Evolutionary conservation across 2,888 invertebrate genomes (phyloP).

Genomic region (Hesperia comma): DNA sequence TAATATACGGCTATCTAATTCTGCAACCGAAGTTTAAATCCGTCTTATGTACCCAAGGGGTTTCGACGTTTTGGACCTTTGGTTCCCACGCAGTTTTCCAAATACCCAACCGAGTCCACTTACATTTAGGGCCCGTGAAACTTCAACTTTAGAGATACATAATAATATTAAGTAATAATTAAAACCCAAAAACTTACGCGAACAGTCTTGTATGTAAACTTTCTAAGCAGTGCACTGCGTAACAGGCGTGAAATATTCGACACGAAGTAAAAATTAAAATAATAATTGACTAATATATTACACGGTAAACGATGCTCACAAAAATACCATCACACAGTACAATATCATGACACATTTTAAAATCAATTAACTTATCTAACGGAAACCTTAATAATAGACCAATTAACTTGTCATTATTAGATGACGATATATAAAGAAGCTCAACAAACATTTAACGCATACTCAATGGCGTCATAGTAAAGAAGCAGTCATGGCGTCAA

Average conservation of each 20-base stretch:
- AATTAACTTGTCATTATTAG: constrained; percentile 28
- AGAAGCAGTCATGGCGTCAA: constrained; percentile 22
- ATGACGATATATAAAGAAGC: constrained; percentile 10
- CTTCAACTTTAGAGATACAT: too few relatives aligned
- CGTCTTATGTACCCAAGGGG: too few relatives aligned
- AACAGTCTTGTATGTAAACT: too few relatives aligned
- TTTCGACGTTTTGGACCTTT: too few relatives aligned
- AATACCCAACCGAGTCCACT: too few relatives aligned
- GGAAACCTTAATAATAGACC: constrained; percentile 17
- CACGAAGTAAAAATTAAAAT: background rate
- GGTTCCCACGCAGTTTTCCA: too few relatives aligned
- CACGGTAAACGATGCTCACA: background rate
- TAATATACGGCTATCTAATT: too few relatives aligned
- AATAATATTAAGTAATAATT: too few relatives aligned
- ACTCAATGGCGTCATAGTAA: background rate
- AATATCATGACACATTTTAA: background rate
- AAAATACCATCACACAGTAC: background rate
- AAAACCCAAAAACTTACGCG: too few relatives aligned
- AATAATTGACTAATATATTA: background rate
- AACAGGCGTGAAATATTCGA: too few relatives aligned
- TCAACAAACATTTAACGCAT: background rate
- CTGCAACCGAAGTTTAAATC: too few relatives aligned
- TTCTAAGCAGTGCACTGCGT: background rate
- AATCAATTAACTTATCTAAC: constrained; percentile 13
- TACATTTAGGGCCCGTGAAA: too few relatives aligned